Conservation (phyloP, 2,888 invertebrate genomes). For the Thecocarcelia acutangulata region DNA sequence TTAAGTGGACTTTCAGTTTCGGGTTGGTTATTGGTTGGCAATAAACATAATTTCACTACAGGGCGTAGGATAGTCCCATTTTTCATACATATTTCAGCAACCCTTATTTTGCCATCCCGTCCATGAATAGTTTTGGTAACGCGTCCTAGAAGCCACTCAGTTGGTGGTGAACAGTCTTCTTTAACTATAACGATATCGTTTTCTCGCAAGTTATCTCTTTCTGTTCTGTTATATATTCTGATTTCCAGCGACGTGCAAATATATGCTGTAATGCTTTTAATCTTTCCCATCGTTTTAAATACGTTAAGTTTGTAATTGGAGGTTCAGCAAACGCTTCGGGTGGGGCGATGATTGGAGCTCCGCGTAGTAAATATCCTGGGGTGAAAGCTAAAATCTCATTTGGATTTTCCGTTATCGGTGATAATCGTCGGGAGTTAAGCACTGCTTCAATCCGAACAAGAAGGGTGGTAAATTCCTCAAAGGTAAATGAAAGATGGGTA, state of each 20-base stretch:
- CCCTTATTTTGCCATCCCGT: slow-evolving; percentile 31
- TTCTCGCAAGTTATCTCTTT: not conserved
- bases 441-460: not conserved
- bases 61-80: too few relatives aligned
- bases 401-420: not conserved
- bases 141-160: slow-evolving; percentile 36
- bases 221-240: too few relatives aligned
- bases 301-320: not conserved
- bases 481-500: not conserved
- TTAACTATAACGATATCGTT: slow-evolving; percentile 26
- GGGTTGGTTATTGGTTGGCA: too few relatives aligned
- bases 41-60: too few relatives aligned
- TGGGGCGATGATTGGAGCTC: not conserved
- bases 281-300: slow-evolving; percentile 1
- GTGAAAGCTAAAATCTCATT: slow-evolving; percentile 1
- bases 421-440: not conserved
- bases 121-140: slow-evolving; percentile 11
- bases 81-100: too few relatives aligned
- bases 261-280: slow-evolving; percentile 1
- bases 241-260: slow-evolving; percentile 2
- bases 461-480: not conserved
- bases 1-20: too few relatives aligned
- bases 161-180: slow-evolving; percentile 23
- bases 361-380: not conserved
- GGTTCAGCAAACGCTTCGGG: not conserved